Evolutionary conservation across 2,797 vertebrate genomes (phyloP), one percentile per base, ranked within the genome.

Genomic region (Melopsittacus undulatus): DNA sequence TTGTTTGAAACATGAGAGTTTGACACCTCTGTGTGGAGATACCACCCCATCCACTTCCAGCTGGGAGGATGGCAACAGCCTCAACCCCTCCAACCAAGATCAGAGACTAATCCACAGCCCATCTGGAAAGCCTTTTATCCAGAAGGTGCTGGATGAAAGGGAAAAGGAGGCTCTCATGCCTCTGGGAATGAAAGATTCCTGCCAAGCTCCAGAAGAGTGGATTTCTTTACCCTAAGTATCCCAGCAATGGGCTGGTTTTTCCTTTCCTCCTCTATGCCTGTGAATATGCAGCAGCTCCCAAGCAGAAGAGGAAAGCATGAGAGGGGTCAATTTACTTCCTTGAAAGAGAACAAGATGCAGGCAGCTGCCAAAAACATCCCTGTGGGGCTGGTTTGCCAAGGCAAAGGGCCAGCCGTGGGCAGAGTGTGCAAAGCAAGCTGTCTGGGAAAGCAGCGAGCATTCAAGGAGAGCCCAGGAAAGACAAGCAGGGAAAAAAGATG

Each of bases 201-300:
- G 76, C 32, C 42, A 4, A 42, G 29, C 27, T 36, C 43, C 8
- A 13, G 16, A 34, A 52, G 34, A 21, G 17, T 16, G 27, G n/a
- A 49, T 85, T 77, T 56, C 75, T 72, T 10, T 45, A 59, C 30
- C n/a, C 21, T 3, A 2, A 19, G 24, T 29, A 38, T 3, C 59
- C 10, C 30, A 62, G 38, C 15, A 19, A 42, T 1, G 7, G 30
- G 66, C 26, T 88, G 73, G 2, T 4, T 46, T 63, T 66, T 30
- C 64, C 51, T 80, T 70, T 32, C 52, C 48, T 68, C 45, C 34
- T 64, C 75, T 1, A 0, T 0, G 0, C 38, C 59, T 12, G 23
- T 27, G 10, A 73, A 32, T 19, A 29, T 0, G 3, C 5, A 1
- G 17, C 74, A 64, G 43, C 11, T 76, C 36, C 48, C 0, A 0